Evolutionary conservation across 2,113 vertebrate species (phyloP), one percentile per base, ranked within the genome.

Genomic region (Epinephelus moara): DNA sequence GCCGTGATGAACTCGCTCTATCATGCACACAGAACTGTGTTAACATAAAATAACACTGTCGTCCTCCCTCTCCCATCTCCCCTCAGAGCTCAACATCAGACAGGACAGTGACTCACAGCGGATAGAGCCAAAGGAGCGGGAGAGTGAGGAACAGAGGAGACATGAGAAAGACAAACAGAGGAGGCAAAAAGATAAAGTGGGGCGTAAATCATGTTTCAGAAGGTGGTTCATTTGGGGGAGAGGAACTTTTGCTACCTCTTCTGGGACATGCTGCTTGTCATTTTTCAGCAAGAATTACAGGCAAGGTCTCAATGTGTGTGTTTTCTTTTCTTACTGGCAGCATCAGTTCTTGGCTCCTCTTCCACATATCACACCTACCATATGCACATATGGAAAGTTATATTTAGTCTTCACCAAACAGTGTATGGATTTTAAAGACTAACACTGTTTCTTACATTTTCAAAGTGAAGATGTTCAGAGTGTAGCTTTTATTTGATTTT

Each of bases 41-140:
- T 76, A 64, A 71, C 27, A 77, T 71, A 14, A 81, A 85, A 72
- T 59, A 62, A 63, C 50, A 21, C 18, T 42, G 37, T 74, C 55
- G 61, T 75, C 62, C 49, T 50, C 81, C 42, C 78, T 78, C 66
- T 68, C 14, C 47, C 7, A 4, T 59, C 67, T 66, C 18, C 45
- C 67, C 14, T n/a, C 42, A 37, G 75, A 86, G 63, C 53, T 14
- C 7, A 82, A 59, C 19, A 62, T 81, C 61, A 85, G 61, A 60
- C 59, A 63, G 64, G 67, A 78, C 49, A 47, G 42, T 60, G 64
- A 81, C 61, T 73, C 78, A 63, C 37, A 73, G 71, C 12, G 3
- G 74, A 76, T 50, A 14, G 49, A 66, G 6, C 5, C 0, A 21
- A 47, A 10, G 9, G 3, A 63, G 61, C 11, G 5, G 57, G 23